A percentile compares a stretch with the other conserved stretches of the same genome.
These are phyloP conservation scores for Protula sp. DNA, from an alignment of 2,888 invertebrate genomes.

Conservation along the genomic window DNA sequence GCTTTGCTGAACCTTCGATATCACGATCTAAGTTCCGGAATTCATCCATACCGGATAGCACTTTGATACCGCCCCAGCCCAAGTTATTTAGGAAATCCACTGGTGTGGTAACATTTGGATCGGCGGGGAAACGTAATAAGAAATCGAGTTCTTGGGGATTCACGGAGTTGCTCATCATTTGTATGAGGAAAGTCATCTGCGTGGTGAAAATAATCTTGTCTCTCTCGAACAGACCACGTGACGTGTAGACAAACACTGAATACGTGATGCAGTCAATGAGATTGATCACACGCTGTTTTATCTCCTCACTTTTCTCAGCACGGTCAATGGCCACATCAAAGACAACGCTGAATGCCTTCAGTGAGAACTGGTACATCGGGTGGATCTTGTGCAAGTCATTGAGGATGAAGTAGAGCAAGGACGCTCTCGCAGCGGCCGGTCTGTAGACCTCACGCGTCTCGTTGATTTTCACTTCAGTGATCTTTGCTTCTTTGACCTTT, in stretches of 20 bases:
- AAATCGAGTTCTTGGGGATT: conserved; percentile 81
- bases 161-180: conserved; percentile 72
- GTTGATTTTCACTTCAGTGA: conserved; percentile 87
- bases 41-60: conserved; percentile 81
- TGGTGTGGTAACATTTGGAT: conserved; percentile 89
- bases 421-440: conserved; percentile 85
- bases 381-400: conserved; percentile 93
- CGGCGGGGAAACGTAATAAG: conserved; percentile 83
- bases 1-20: conserved; percentile 91
- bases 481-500: conserved; percentile 78
- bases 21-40: conserved; percentile 87
- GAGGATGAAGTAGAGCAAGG: conserved; percentile 87
- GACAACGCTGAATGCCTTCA: conserved; percentile 95
- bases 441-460: conserved; percentile 86
- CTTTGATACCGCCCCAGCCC: conserved; percentile 93
- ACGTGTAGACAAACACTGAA: conserved; percentile 90
- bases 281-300: conserved; percentile 73
- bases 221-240: conserved; percentile 87
- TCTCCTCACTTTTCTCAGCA: conserved; percentile 75
- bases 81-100: conserved; percentile 88
- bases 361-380: conserved; percentile 93
- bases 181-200: conserved; percentile 83
- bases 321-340: conserved; percentile 91
- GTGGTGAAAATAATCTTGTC: conserved; percentile 93
- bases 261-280: conserved; percentile 91